Evolutionary conservation across 2,888 invertebrate genomes (phyloP), one percentile per base, ranked within the genome.

Genomic region (Nipponacmea schrenckii): DNA sequence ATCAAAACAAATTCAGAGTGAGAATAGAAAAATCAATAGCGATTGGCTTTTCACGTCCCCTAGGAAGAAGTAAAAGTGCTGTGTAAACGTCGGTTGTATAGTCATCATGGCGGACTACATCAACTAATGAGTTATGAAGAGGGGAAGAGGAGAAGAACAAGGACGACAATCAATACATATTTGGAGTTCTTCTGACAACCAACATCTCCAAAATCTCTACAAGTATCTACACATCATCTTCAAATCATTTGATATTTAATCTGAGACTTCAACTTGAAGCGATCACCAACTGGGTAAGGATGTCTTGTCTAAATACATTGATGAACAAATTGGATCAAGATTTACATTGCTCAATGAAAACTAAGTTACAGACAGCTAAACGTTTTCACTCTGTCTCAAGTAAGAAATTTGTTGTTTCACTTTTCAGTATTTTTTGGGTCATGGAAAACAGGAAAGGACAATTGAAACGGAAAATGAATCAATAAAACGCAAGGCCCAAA

Each of bases 1-100:
- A 62, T 69, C 62, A 69, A 69, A 69, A 69, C 68, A 69, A 69
- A 69, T 69, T 62, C 62, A 45, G 62, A 26, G 44, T 63, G 63
- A 48, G 31, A 8, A 24, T 62, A 62, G 45, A 46, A 62, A 63
- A 69, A 63, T 63, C 63, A 27, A 69, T 69, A 46, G 46, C 68
- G 63, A 69, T 69, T 69, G 68, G 62, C 63, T 69, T 69, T 69
- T 62, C 68, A 56, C 56, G 20, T 56, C 56, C 56, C 56, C 56
- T 24, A 56, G 56, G 56, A 56, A 56, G 56, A 24, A 24, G 24
- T 56, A 24, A 24, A 56, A 56, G 56, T 56, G 56, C 56, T 24
- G 24, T 56, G 56, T 56, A 56, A 56, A 56, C 56, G 56, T 56
- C 56, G 56, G 24, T 24, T 56, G 56, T 56, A 56, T 56, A 20